phyloP scores from a whole-genome alignment of 2,113 vertebrate species.

The Marmota flaviventris region DNA sequence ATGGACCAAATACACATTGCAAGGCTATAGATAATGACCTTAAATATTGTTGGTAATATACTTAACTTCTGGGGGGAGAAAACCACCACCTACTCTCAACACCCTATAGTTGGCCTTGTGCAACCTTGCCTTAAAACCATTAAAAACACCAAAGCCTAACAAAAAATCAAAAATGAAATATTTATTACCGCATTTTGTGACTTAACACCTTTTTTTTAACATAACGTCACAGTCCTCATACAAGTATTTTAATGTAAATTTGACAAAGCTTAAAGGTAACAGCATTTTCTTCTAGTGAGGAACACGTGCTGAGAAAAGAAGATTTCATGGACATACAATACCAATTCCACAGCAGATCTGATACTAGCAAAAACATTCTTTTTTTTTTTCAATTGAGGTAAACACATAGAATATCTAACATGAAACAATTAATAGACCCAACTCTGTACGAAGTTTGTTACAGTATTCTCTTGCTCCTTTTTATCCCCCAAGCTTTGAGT shows the following conservation, averaged over 20 bases:
- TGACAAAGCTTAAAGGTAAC: slow-evolving; percentile 99
- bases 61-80: background rate
- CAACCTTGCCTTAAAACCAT: slow-evolving; percentile 80
- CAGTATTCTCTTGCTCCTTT: slow-evolving; percentile 97
- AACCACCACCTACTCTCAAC: background rate
- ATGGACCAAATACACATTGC: slow-evolving; percentile 36
- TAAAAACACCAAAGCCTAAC: slow-evolving; percentile 97
- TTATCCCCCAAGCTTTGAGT: slow-evolving; percentile 91
- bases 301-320: slow-evolving; percentile 99
- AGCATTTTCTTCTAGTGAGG: slow-evolving; percentile 99
- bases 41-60: slow-evolving; percentile 15
- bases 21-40: slow-evolving; percentile 44
- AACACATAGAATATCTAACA: slow-evolving; percentile 99
- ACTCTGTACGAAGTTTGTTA: slow-evolving; percentile 99
- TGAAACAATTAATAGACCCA: slow-evolving; percentile 99
- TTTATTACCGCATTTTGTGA: slow-evolving; percentile 99
- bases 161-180: slow-evolving; percentile 99
- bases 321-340: slow-evolving; percentile 99
- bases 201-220: slow-evolving; percentile 99
- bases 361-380: slow-evolving; percentile 99
- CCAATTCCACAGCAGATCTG: slow-evolving; percentile 99
- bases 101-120: background rate
- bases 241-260: slow-evolving; percentile 99
- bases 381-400: slow-evolving; percentile 99
- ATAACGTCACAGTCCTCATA: slow-evolving; percentile 99